Percentiles rank a stretch among this genome's conserved stretches.
These are phyloP conservation scores for Rhabdomys dilectus DNA, from an alignment of 2,113 vertebrate genomes.

Conservation along the genomic window DNA sequence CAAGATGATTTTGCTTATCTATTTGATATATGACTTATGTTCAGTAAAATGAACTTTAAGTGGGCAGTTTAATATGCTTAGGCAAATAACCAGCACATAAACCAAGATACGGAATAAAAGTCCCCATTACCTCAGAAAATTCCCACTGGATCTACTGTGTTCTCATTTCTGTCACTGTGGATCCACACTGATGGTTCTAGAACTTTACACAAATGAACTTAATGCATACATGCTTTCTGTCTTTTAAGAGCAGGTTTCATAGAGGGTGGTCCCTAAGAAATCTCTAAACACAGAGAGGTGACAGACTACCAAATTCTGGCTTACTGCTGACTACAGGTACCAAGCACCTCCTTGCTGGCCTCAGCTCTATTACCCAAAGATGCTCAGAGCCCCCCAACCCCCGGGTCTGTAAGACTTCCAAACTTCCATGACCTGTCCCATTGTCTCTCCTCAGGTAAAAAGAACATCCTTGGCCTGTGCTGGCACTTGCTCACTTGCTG, in stretches of 20 bases:
- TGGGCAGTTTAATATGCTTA: neutral
- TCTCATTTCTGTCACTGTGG: neutral
- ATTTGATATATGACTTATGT: constrained; percentile 11
- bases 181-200: neutral
- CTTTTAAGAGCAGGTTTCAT: neutral
- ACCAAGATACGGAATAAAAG: neutral
- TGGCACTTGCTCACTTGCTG: neutral
- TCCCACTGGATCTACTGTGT: neutral
- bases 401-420: neutral
- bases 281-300: neutral
- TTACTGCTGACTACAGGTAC: neutral
- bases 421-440: neutral
- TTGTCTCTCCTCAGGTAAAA: neutral
- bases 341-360: neutral
- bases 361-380: neutral
- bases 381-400: neutral
- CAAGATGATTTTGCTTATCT: neutral
- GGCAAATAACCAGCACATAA: constrained; percentile 21
- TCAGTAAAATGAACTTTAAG: constrained; percentile 31
- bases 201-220: neutral
- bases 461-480: too few relatives aligned
- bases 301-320: neutral
- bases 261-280: neutral
- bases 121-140: neutral
- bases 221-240: neutral